Conservation (phyloP, 2,113 vertebrate species). For the Periophthalmodon schlosseri region DNA sequence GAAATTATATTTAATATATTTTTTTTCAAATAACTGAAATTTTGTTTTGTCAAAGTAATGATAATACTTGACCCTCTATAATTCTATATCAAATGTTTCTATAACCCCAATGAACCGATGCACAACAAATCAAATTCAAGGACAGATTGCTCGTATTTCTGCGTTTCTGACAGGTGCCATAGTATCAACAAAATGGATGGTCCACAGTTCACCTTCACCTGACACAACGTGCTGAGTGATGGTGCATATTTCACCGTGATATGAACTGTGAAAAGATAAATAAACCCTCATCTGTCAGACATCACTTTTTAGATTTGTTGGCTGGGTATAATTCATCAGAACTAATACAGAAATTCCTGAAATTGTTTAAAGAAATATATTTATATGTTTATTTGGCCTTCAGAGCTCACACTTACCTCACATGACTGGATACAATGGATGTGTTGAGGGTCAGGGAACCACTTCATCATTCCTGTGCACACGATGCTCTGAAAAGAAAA, state of each 20-base stretch:
- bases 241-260: slow-evolving; percentile 4
- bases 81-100: not conserved
- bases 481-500: slow-evolving; percentile 82
- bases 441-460: slow-evolving; percentile 86
- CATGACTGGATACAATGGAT: slow-evolving; percentile 93
- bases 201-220: not conserved
- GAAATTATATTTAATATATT: too few relatives aligned
- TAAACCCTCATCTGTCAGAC: slow-evolving; percentile 14
- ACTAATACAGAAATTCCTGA: slow-evolving; percentile 25
- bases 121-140: slow-evolving; percentile 7
- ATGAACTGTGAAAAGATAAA: not conserved
- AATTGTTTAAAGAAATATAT: slow-evolving; percentile 13
- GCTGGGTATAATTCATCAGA: slow-evolving; percentile 16
- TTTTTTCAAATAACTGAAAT: too few relatives aligned
- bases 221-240: not conserved
- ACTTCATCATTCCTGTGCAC: slow-evolving; percentile 88
- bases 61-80: not conserved
- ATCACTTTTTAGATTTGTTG: slow-evolving; percentile 4
- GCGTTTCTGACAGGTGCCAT: not conserved
- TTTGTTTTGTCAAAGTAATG: not conserved
- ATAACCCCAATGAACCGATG: not conserved
- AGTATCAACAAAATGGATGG: slow-evolving; percentile 5
- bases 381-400: slow-evolving; percentile 9
- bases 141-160: not conserved
- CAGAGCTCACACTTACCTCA: slow-evolving; percentile 81